Percentiles rank a stretch among this genome's conserved stretches.
These are phyloP conservation scores for Morus bassanus DNA, from an alignment of 2,797 vertebrate genomes.

Conservation along the genomic window DNA sequence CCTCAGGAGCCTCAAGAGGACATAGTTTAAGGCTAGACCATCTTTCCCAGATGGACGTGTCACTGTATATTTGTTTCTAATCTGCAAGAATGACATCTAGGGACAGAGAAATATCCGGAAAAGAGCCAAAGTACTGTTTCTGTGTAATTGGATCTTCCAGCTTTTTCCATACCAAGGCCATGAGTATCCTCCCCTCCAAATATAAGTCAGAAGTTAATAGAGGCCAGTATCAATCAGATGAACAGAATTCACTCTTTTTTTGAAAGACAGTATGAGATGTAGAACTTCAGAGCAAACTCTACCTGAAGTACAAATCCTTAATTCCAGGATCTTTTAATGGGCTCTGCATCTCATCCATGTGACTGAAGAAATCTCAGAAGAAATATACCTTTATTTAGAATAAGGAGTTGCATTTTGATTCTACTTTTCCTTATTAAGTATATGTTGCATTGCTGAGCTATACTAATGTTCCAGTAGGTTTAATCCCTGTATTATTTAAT, in stretches of 20 bases:
- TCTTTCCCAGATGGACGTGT: neutral
- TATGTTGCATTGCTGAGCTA: neutral
- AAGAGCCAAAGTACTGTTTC: neutral
- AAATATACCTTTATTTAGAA: neutral
- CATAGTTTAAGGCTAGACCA: neutral
- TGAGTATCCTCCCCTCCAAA: rapidly evolving
- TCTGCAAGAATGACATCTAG: neutral
- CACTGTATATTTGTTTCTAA: neutral
- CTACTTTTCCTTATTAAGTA: neutral
- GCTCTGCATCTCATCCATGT: neutral
- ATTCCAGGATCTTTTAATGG: neutral
- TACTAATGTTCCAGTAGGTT: neutral
- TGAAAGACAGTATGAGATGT: neutral
- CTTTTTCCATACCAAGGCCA: neutral
- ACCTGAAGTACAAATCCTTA: neutral
- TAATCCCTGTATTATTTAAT: neutral
- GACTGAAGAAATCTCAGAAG: neutral
- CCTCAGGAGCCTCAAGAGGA: neutral
- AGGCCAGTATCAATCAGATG: neutral
- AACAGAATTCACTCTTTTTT: neutral
- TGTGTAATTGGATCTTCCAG: neutral
- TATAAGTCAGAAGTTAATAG: neutral
- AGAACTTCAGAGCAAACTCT: neutral
- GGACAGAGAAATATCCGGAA: neutral
- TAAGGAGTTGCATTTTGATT: neutral